These are phyloP conservation scores for Erythrocercus mccallii DNA, from an alignment of 2,113 vertebrate species.

Conservation along the genomic window DNA sequence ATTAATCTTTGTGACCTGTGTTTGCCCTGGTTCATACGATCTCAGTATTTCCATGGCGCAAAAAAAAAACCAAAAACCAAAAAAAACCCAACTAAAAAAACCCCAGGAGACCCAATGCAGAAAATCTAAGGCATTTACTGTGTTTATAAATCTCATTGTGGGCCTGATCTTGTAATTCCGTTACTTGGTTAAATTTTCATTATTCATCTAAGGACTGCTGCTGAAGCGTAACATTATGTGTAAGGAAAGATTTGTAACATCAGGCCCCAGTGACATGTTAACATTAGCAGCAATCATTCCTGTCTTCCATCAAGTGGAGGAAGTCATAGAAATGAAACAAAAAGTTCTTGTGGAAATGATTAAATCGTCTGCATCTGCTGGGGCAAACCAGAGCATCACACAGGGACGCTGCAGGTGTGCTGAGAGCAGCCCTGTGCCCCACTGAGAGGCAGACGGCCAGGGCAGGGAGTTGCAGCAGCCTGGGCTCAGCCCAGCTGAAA, in stretches of 20 bases:
- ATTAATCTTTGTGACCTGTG: slow-evolving; percentile 13
- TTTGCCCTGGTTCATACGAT: not conserved
- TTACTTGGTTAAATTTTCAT: slow-evolving; percentile 28
- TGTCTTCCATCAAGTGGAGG: not conserved
- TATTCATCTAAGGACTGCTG: not conserved
- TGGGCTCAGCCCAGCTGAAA: not conserved
- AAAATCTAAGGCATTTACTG: slow-evolving; percentile 13
- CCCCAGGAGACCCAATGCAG: not conserved
- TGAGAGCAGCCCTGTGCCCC: not conserved
- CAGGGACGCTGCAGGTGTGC: not conserved
- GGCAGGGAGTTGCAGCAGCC: not conserved
- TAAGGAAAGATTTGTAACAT: not conserved
- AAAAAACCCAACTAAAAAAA: not conserved
- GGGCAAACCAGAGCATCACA: accelerated
- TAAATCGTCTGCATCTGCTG: accelerated
- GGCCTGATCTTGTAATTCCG: not conserved
- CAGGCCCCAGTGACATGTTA: not conserved
- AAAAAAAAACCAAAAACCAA: not conserved
- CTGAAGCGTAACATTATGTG: not conserved
- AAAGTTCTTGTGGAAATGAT: not conserved
- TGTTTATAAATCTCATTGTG: slow-evolving; percentile 20
- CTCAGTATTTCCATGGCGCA: not conserved
- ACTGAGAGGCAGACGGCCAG: not conserved
- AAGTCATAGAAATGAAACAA: not conserved
- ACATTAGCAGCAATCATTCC: not conserved